Evolutionary conservation across 2,888 invertebrate genomes (phyloP), one percentile per base, ranked within the genome.

Genomic region (Cheilosia soror): DNA sequence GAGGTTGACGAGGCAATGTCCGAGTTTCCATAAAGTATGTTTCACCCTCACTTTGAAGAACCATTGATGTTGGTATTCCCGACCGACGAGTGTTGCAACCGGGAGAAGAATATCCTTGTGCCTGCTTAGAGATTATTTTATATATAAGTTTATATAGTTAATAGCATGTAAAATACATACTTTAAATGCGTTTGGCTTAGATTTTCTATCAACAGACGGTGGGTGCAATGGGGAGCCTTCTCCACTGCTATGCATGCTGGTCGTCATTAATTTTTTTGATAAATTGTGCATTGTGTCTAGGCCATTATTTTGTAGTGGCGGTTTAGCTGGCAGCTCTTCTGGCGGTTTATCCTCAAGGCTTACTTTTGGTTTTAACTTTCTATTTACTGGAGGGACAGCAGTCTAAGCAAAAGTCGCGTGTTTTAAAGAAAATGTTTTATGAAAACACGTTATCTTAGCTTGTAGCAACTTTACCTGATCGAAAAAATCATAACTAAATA

Each of bases 361-460:
- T 0, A 88, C 84, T 88, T 92, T 92, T 3, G 97, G 97, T 91
- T 97, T 97, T 47, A 97, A 93, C 53, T 95, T 96, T 65, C 97
- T 94, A 90, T 97, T 96, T 31, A 98, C 97, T 42, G 94, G 95
- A 13, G 97, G 97, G 51, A 97, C 89, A 79, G 90, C 90, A 40
- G 88, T 47, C 88, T 89, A 44, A 9, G n/a, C n/a, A 51, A 15
- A 49, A 31, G 7, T 47, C 47, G 60, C 15, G n/a, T 42, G 20
- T 27, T 25, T 9, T n/a, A 33, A 37, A 20, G 5, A 15, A 55
- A 47, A 7, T n/a, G 13, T 4, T 11, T 51, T 11, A 11, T 0
- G 3, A 9, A 6, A 49, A 9, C 11, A 49, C 4, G 0, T 3
- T 42, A 13, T 47, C 5, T 15, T 15, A 15, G 0, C 15, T 5